phyloP scores from a whole-genome alignment of 2,888 invertebrate species.

The Acleris cristana region DNA sequence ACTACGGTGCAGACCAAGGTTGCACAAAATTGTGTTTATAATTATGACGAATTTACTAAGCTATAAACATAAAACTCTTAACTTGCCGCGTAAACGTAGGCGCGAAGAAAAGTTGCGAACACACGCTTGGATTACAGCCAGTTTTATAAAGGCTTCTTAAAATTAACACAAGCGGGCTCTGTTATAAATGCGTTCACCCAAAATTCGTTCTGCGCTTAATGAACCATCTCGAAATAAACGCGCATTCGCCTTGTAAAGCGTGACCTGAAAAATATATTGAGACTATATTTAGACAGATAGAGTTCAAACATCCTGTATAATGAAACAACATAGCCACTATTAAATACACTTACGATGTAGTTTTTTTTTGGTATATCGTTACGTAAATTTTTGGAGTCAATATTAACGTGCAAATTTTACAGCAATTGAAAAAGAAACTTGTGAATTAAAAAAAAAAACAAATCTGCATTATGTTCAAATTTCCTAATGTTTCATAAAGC shows the following conservation, averaged over 20 bases:
- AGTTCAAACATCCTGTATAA: conserved; percentile 11
- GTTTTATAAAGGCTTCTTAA: conserved; percentile 65
- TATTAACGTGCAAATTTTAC: too few species aligned
- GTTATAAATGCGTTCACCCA: conserved; percentile 60
- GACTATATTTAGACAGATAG: conserved; percentile 41
- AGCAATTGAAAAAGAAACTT: too few species aligned
- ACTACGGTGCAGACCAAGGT: conserved; percentile 4
- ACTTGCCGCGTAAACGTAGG: conserved; percentile 50
- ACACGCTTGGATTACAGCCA: conserved; percentile 64
- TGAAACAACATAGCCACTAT: not conserved
- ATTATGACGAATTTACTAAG: conserved; percentile 6
- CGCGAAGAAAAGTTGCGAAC: conserved; percentile 57
- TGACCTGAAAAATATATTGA: conserved; percentile 48
- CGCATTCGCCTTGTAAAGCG: conserved; percentile 55
- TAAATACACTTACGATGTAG: not conserved
- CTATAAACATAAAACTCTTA: conserved; percentile 16
- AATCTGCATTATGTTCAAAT: too few species aligned
- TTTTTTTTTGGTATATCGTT: not conserved
- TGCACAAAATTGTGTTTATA: conserved; percentile 2
- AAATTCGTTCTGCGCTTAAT: conserved; percentile 63
- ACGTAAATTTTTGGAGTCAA: too few species aligned
- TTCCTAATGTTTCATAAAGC: too few species aligned
- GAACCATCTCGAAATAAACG: conserved; percentile 57
- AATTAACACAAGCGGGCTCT: conserved; percentile 54
- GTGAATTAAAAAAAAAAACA: too few species aligned